Evolutionary conservation across 2,888 invertebrate species (phyloP).

Genomic region (Acrobasis consociella): DNA sequence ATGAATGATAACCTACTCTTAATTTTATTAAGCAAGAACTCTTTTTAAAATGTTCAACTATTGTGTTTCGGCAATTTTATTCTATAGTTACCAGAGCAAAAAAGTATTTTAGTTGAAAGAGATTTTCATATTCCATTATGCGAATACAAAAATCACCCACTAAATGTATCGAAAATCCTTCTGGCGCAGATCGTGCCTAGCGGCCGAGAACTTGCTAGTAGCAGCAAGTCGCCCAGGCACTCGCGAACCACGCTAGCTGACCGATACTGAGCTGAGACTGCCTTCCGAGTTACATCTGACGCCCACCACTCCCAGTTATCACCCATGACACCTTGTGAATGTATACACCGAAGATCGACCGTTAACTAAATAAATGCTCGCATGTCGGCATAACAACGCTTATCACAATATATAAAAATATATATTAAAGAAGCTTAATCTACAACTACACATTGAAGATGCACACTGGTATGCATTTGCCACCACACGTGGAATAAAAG

Average conservation of each 20-base stretch:
- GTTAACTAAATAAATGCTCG: conserved; percentile 80
- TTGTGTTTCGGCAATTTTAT: conserved; percentile 37
- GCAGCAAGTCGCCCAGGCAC: conserved; percentile 79
- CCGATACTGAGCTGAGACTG: conserved; percentile 12
- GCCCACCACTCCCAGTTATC: conserved; percentile 51
- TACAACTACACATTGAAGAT: conserved; percentile 78
- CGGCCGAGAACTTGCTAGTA: conserved; percentile 74
- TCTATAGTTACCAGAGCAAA: conserved; percentile 53
- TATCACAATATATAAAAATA: conserved; percentile 83
- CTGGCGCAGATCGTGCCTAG: conserved; percentile 68
- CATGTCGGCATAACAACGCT: conserved; percentile 80
- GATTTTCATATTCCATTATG: conserved; percentile 70
- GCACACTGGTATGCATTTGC: conserved; percentile 77
- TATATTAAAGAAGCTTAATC: conserved; percentile 80
- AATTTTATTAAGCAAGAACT: conserved; percentile 42
- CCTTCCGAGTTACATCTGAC: conserved; percentile 35
- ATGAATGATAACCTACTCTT: conserved; percentile 65
- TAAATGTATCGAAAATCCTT: conserved; percentile 64
- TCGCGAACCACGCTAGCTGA: conserved; percentile 43
- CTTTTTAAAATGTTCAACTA: conserved; percentile 30
- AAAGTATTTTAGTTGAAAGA: conserved; percentile 70
- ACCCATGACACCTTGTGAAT: conserved; percentile 63
- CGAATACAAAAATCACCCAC: conserved; percentile 79
- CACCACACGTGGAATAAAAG: conserved; percentile 73
- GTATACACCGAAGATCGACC: conserved; percentile 57